Percentiles rank a stretch among this genome's conserved stretches.
phyloP scores from a whole-genome alignment of 2,797 vertebrate genomes.

The Tympanoctomys barrerae region DNA sequence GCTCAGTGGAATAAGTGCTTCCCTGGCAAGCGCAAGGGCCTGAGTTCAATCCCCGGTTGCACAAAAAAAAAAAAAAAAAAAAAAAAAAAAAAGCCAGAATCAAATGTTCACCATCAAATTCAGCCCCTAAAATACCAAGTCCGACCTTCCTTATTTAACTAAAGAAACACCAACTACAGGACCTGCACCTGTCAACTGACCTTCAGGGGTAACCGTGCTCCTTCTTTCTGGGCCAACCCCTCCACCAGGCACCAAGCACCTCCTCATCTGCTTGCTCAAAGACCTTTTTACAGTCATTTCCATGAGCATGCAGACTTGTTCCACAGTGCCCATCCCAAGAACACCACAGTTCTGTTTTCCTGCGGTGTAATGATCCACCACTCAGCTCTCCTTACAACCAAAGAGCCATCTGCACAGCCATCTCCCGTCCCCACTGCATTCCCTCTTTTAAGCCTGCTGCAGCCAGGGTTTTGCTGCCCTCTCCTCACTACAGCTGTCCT shows the following conservation, averaged over 20 bases:
- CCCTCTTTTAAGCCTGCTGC: neutral
- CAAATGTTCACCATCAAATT: neutral
- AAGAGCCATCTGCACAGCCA: neutral
- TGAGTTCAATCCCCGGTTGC: too few species aligned
- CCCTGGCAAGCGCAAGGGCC: too few species aligned
- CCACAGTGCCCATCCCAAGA: too few species aligned
- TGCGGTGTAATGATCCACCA: neutral
- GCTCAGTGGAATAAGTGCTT: too few species aligned
- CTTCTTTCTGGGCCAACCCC: neutral
- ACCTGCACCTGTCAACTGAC: neutral
- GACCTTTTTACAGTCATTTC: neutral
- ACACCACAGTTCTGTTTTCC: neutral
- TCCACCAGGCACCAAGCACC: neutral
- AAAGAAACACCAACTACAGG: neutral
- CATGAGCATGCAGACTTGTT: neutral
- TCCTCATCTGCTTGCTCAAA: neutral
- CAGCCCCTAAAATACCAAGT: neutral
- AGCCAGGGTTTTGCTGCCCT: neutral
- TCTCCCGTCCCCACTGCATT: neutral
- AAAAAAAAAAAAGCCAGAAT: neutral
- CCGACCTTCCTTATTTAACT: neutral
- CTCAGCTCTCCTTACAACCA: neutral
- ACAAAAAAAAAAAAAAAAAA: too few species aligned
- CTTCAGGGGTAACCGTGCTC: neutral
- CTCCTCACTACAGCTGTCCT: neutral